These are phyloP conservation scores for Bombus vancouverensis DNA, from an alignment of 1,140 invertebrate genomes.

Conservation along the genomic window DNA sequence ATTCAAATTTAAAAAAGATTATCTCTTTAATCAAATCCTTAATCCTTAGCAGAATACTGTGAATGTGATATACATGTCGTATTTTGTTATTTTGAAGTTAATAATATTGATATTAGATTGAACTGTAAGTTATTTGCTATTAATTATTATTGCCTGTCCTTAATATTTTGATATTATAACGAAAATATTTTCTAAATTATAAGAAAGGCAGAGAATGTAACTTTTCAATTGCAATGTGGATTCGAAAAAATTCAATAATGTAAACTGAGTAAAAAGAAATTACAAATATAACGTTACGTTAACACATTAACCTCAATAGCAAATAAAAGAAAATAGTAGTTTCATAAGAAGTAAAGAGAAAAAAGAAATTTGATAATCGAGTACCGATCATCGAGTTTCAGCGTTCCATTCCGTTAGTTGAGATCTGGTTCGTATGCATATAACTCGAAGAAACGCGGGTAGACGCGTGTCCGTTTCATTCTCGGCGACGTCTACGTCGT, in stretches of 20 bases:
- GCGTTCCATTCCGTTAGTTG: constrained; percentile 50
- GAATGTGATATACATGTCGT: too few relatives aligned
- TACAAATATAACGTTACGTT: neutral
- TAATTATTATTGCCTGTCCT: too few relatives aligned
- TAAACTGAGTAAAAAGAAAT: constrained; percentile 22
- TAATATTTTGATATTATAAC: too few relatives aligned
- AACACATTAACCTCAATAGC: neutral
- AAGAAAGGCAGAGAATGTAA: too few relatives aligned
- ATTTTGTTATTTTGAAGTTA: too few relatives aligned
- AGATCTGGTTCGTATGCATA: constrained; percentile 9
- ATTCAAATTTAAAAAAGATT: too few relatives aligned
- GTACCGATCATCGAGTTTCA: constrained; percentile 50
- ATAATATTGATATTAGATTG: too few relatives aligned
- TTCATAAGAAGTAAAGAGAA: neutral
- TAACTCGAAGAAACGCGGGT: constrained; percentile 37
- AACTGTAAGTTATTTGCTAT: too few relatives aligned
- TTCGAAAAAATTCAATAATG: neutral
- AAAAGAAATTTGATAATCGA: neutral
- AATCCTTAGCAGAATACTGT: too few relatives aligned
- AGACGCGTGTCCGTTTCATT: constrained; percentile 67
- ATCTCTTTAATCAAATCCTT: too few relatives aligned
- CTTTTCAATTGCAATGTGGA: neutral
- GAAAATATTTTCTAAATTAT: too few relatives aligned
- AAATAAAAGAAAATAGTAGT: neutral
- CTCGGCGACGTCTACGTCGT: constrained; percentile 62